Evolutionary conservation across 2,888 invertebrate species (phyloP), one percentile per base, ranked within the genome.

Genomic region (Antheraea yamamai): DNA sequence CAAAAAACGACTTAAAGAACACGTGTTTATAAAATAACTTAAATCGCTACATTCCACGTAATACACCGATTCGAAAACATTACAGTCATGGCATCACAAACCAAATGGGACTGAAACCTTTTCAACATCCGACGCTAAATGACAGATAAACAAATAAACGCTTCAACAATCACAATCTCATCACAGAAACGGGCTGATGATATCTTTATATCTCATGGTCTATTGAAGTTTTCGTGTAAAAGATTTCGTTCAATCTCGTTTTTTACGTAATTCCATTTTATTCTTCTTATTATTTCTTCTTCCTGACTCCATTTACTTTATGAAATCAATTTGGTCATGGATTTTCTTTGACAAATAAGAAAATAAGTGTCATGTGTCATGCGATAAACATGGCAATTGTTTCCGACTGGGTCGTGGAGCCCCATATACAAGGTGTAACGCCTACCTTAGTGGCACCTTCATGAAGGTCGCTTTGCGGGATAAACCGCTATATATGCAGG

Each of bases 41-140:
- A 39, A 70, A 70, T 39, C 70, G 70, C 70, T 2, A 8, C 39
- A 39, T 70, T 12, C n/a, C n/a, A 39, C 10, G n/a, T 0, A 8
- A 2, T 70, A 39, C 10, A 39, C 70, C 39, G n/a, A 12, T 47
- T 47, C 39, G 2, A 35, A 20, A 70, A 23, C 39, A 39, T 70
- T 70, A 70, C 70, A 39, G 20, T 2, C 39, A 70, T n/a, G 39
- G 35, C 76, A 39, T 77, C 72, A 78, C 77, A 75, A 75, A 75
- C 76, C 78, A 79, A 83, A 79, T 78, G 79, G 80, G 77, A 77
- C 79, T 78, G 74, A 79, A 82, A 80, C 78, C 77, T 80, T 78
- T 76, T 76, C 77, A 75, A 75, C 77, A 77, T 74, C 75, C 55
- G 74, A 72, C 73, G 66, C 71, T 74, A 78, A 80, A 80, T 74